Evolutionary conservation across 2,113 vertebrate genomes (phyloP), one percentile per base, ranked within the genome.

Genomic region (Agelaius phoeniceus): DNA sequence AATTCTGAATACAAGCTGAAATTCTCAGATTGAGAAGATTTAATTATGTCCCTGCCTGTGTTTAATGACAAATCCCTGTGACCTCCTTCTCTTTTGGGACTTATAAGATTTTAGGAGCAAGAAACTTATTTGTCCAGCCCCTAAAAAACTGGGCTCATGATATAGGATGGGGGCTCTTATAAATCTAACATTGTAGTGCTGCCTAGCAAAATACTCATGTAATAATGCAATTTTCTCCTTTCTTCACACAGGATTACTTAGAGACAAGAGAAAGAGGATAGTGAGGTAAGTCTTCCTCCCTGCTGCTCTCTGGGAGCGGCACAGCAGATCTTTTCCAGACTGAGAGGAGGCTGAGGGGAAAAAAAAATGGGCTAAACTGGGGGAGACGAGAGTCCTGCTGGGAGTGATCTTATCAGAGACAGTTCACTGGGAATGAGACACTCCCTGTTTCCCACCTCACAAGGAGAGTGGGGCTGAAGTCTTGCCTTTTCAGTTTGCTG

Each of bases 371-470:
- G 46, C 41, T 69, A 33, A 89, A 88, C 5, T 37, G 51, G 26
- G n/a, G n/a, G 62, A 90, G 5, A 72, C 6, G 17, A 46, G 68
- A 66, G 37, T 62, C 51, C 31, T 65, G 62, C 52, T 82, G 82
- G 37, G 61, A 69, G 55, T 0, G 0, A 31, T 58, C 67, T 65
- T 5, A 2, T 49, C 11, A 5, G 52, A 41, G 46, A 26, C 11
- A 24, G 9, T 22, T 79, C 33, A 3, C 18, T 27, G 35, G 48
- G 33, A 27, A 21, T 27, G 54, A 33, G 49, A 52, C 13, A 7
- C n/a, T 80, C 54, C 46, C 55, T 35, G 20, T 12, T 81, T 77
- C 52, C 27, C 30, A 67, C 31, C 59, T 84, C 77, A 31, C 17
- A 37, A 15, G 51, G 37, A 54, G 22, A 41, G 13, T 22, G 31